These are phyloP conservation scores for Seriola rivoliana DNA, from an alignment of 2,113 vertebrate species.

Conservation along the genomic window DNA sequence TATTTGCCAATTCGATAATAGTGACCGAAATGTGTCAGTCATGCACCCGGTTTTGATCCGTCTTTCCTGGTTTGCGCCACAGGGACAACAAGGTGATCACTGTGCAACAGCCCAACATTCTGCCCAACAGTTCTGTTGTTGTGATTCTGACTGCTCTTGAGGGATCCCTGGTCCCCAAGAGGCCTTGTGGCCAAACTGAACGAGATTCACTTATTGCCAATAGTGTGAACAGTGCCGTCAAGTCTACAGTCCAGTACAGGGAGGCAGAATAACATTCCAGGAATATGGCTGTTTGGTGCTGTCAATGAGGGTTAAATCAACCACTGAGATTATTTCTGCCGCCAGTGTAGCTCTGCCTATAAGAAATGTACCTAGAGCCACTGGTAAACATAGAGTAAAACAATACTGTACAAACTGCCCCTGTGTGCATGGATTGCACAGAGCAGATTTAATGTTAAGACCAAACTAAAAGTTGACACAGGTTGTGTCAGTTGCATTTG, in stretches of 20 bases:
- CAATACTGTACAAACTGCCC: not conserved
- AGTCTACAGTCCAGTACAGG: not conserved
- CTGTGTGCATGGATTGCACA: not conserved
- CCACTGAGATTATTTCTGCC: not conserved
- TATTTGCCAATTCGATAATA: too few relatives aligned
- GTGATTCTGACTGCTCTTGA: not conserved
- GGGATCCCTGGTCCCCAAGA: not conserved
- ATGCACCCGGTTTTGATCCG: too few relatives aligned
- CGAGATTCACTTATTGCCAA: not conserved
- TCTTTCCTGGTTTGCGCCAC: too few relatives aligned
- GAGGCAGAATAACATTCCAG: not conserved
- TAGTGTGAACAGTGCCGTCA: not conserved
- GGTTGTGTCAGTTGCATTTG: conserved; percentile 37
- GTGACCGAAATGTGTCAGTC: too few relatives aligned
- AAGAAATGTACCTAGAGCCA: not conserved
- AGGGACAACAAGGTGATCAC: too few relatives aligned
- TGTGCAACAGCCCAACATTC: too few relatives aligned
- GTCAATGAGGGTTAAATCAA: not conserved
- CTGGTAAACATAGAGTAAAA: not conserved
- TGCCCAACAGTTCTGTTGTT: too few relatives aligned
- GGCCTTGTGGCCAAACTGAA: not conserved
- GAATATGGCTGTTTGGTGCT: not conserved
- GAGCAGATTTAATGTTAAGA: conserved; percentile 1
- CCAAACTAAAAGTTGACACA: not conserved
- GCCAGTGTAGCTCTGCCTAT: not conserved